phyloP scores from a whole-genome alignment of 1,140 invertebrate species.

The Bicyclus anynana region DNA sequence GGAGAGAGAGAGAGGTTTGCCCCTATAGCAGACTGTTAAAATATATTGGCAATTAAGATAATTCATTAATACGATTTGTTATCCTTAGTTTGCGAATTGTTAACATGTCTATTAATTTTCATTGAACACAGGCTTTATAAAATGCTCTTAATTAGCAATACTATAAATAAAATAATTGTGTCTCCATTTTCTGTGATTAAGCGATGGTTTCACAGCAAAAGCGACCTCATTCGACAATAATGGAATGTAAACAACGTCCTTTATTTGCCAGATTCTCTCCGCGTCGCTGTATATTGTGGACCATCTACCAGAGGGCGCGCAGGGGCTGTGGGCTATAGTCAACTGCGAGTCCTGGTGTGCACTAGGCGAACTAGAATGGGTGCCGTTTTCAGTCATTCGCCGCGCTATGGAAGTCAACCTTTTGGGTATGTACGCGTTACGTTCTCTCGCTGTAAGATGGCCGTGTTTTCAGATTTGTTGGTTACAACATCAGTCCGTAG shows the following conservation, averaged over 20 bases:
- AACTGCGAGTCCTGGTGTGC: conserved; percentile 93
- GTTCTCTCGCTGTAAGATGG: conserved; percentile 15
- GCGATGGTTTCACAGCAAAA: no score
- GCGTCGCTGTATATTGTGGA: conserved; percentile 86
- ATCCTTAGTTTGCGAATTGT: no score
- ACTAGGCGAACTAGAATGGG: conserved; percentile 93
- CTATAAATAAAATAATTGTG: no score
- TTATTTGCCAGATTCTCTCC: conserved; percentile 80
- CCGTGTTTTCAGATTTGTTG: background rate
- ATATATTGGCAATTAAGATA: no score
- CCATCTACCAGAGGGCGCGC: conserved; percentile 85
- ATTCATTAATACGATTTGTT: no score
- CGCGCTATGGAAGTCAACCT: conserved; percentile 88
- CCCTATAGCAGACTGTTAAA: no score
- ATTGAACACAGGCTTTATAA: no score
- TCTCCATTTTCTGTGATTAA: no score
- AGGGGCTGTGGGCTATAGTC: conserved; percentile 91
- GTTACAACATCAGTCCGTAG: conserved; percentile 11
- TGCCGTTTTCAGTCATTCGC: conserved; percentile 85
- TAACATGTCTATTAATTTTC: no score
- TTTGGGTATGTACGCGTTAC: conserved; percentile 74
- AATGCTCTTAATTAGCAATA: no score
- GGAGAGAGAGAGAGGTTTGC: no score
- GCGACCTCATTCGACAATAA: conserved; percentile 13
- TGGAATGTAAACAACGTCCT: conserved; percentile 9